A percentile compares a stretch with the other conserved stretches of the same genome.
Evolutionary conservation across 2,888 invertebrate species (phyloP).

Genomic region (Megamerina dolium): DNA sequence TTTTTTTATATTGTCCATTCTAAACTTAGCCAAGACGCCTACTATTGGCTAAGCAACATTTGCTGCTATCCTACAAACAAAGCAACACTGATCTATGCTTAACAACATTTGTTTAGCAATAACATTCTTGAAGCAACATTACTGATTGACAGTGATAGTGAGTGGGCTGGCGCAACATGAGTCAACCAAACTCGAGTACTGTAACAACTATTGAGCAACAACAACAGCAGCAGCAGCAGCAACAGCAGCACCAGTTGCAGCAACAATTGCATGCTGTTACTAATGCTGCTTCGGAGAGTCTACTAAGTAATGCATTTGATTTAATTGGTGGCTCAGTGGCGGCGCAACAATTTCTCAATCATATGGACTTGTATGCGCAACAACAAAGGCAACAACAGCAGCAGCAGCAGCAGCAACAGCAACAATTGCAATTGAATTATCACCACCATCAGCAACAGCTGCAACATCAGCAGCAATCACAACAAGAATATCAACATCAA

Average conservation of each 20-base stretch:
- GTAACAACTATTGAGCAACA: slow-evolving; percentile 5
- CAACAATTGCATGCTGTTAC: slow-evolving; percentile 19
- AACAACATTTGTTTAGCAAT: too few species aligned
- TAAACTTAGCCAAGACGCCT: too few species aligned
- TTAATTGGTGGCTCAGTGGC: slow-evolving; percentile 26
- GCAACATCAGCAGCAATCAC: slow-evolving; percentile 20
- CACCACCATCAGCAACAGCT: slow-evolving; percentile 14
- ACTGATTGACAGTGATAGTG: too few species aligned
- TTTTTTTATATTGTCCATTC: too few species aligned
- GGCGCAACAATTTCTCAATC: slow-evolving; percentile 34
- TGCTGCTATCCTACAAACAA: too few species aligned
- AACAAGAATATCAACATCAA: slow-evolving; percentile 21
- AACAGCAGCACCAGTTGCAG: slow-evolving; percentile 13
- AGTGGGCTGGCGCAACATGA: too few species aligned
- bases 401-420: slow-evolving; percentile 21
- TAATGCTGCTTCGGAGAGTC: slow-evolving; percentile 26
- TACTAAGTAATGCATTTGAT: slow-evolving; percentile 33
- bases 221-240: slow-evolving; percentile 20
- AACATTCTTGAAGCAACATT: too few species aligned
- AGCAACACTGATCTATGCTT: too few species aligned
- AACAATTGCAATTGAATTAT: slow-evolving; percentile 6
- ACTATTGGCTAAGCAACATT: too few species aligned
- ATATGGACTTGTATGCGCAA: slow-evolving; percentile 34
- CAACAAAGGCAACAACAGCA: slow-evolving; percentile 27
- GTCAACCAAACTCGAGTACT: slow-evolving; percentile 12